Conservation (phyloP, 2,113 vertebrate species). For the Helogale parvula region DNA sequence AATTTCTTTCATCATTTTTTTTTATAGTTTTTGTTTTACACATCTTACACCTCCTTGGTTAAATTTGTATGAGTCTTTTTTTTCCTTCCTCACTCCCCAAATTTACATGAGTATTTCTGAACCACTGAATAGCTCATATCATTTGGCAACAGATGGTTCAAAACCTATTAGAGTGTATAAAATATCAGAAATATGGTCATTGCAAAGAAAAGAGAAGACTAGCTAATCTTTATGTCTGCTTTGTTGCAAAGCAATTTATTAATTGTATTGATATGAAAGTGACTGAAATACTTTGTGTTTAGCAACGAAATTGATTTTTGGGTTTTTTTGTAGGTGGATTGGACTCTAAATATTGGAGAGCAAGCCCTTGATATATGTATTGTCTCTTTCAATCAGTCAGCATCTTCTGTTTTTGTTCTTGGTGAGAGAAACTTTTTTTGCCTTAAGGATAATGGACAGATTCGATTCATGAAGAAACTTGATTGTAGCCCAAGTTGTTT, state of each 20-base stretch:
- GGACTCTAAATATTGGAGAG: conserved; percentile 95
- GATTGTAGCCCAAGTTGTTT: conserved; percentile 97
- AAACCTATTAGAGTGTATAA: background rate
- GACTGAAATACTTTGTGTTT: background rate
- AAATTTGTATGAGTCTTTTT: background rate
- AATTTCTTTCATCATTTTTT: background rate
- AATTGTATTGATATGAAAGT: conserved; percentile 3
- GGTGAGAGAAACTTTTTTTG: conserved; percentile 97
- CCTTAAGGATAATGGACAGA: conserved; percentile 96
- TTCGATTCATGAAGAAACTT: conserved; percentile 98
- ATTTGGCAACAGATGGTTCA: background rate
- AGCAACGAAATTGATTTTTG: conserved; percentile 34
- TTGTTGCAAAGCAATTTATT: background rate
- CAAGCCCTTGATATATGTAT: conserved; percentile 93
- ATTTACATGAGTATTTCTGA: background rate
- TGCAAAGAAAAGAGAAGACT: background rate
- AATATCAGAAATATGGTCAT: background rate
- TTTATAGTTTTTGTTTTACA: background rate
- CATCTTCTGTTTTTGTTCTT: conserved; percentile 93
- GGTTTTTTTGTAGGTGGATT: conserved; percentile 91
- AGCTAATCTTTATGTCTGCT: background rate
- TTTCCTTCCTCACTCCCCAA: background rate
- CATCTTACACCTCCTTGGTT: background rate
- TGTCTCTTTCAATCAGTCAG: conserved; percentile 88
- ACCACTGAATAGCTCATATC: background rate